phyloP scores from a whole-genome alignment of 1,140 invertebrate genomes.

The Anthonomus grandis region DNA sequence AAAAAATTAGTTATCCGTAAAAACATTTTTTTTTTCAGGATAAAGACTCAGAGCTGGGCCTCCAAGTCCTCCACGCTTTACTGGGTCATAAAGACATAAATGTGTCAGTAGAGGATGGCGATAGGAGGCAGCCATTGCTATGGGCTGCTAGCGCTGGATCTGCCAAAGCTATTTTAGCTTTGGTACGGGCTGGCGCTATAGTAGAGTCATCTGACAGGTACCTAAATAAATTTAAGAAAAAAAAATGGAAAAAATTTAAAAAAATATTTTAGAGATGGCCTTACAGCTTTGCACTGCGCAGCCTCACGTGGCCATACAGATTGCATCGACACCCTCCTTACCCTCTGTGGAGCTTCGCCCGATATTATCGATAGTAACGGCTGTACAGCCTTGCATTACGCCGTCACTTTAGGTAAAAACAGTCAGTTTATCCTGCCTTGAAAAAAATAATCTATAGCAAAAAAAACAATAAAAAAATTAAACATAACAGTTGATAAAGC shows the following conservation, averaged over 20 bases:
- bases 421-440: too few relatives aligned
- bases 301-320: conserved; percentile 91
- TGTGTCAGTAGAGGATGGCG: conserved; percentile 83
- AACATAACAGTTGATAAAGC: too few relatives aligned
- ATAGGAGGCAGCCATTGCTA: conserved; percentile 87
- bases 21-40: conserved; percentile 33
- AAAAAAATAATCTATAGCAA: too few relatives aligned
- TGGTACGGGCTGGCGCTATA: conserved; percentile 72
- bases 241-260: background rate
- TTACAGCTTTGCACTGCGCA: conserved; percentile 92
- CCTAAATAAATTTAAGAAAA: background rate
- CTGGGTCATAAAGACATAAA: conserved; percentile 71
- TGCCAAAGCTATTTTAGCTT: conserved; percentile 79
- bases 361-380: conserved; percentile 87
- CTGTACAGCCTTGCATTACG: conserved; percentile 94
- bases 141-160: conserved; percentile 98
- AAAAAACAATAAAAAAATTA: too few relatives aligned
- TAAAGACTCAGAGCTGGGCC: conserved; percentile 56
- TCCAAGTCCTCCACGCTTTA: conserved; percentile 81
- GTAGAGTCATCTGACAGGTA: conserved; percentile 22
- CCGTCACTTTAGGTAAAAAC: conserved; percentile 74
- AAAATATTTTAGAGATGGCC: conserved; percentile 55
- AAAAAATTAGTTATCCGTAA: background rate
- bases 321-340: conserved; percentile 86
- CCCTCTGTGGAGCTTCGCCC: conserved; percentile 81